Percentiles rank a stretch among this genome's conserved stretches.
Evolutionary conservation across 2,113 vertebrate genomes (phyloP).

Genomic region (Seriola aureovittata): DNA sequence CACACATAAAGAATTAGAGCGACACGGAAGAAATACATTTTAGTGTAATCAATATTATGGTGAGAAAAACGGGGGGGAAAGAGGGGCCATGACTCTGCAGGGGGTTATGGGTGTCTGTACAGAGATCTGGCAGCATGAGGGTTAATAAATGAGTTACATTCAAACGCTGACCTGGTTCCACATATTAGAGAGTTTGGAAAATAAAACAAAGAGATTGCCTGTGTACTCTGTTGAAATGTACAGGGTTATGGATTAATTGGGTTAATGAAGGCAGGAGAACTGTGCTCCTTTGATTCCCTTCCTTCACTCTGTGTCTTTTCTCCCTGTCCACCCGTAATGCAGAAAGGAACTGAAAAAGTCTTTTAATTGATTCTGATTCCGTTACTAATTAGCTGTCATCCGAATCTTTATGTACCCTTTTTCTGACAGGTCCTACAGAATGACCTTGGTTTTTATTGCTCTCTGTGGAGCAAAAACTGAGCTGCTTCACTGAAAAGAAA

Average conservation of each 20-base stretch:
- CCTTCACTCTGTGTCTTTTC: neutral
- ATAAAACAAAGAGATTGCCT: conserved; percentile 18
- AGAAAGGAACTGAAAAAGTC: neutral
- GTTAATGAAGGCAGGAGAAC: conserved; percentile 6
- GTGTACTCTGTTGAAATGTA: neutral
- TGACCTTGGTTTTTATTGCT: neutral
- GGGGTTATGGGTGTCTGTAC: neutral
- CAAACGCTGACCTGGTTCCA: conserved; percentile 45
- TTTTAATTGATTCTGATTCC: neutral
- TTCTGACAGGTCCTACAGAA: neutral
- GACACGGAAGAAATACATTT: too few species aligned
- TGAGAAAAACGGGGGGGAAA: neutral
- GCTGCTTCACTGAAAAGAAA: neutral
- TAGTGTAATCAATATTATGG: conserved; percentile 8
- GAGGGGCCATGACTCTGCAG: conserved; percentile 18
- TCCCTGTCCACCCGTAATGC: neutral
- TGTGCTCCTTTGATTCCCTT: neutral
- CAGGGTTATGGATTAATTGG: neutral
- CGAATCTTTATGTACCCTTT: neutral
- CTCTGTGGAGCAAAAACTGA: neutral
- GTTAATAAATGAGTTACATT: conserved; percentile 37
- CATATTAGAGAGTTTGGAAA: conserved; percentile 14
- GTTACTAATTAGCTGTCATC: neutral
- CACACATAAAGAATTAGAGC: too few species aligned
- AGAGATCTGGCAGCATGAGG: neutral